These are phyloP conservation scores for Datnioides undecimradiatus DNA, from an alignment of 2,113 vertebrate species.

Conservation along the genomic window DNA sequence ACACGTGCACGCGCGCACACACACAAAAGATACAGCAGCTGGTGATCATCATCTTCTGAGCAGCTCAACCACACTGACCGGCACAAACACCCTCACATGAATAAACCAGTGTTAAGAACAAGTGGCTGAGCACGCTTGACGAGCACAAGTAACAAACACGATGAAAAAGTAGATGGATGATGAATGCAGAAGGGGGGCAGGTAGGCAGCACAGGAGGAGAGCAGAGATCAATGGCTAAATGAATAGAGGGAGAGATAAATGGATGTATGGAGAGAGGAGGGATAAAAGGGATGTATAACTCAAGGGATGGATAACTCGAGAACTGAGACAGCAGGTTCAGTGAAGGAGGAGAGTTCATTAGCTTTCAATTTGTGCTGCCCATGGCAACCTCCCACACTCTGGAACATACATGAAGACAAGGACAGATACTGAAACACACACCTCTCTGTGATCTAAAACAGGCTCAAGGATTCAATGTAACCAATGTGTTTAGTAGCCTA, in stretches of 20 bases:
- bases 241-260: conserved; percentile 29
- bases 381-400: conserved; percentile 19
- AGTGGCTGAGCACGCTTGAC: conserved; percentile 38
- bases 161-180: conserved; percentile 19
- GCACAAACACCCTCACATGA: neutral
- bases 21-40: conserved; percentile 28
- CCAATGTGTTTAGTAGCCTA: neutral
- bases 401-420: conserved; percentile 20
- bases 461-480: conserved; percentile 15
- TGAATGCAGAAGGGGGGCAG: conserved; percentile 5
- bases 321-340: conserved; percentile 36
- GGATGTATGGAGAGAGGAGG: neutral
- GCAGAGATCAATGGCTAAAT: conserved; percentile 35
- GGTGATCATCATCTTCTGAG: neutral
- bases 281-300: conserved; percentile 30
- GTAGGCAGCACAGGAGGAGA: neutral
- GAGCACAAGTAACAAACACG: conserved; percentile 37
- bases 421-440: conserved; percentile 11
- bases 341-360: conserved; percentile 63
- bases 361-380: conserved; percentile 29
- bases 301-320: conserved; percentile 48
- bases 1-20: neutral
- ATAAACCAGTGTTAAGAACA: conserved; percentile 34
- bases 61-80: neutral
- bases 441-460: neutral